Evolutionary conservation across 2,797 vertebrate species (phyloP).

Genomic region (Intellagama lesueurii): DNA sequence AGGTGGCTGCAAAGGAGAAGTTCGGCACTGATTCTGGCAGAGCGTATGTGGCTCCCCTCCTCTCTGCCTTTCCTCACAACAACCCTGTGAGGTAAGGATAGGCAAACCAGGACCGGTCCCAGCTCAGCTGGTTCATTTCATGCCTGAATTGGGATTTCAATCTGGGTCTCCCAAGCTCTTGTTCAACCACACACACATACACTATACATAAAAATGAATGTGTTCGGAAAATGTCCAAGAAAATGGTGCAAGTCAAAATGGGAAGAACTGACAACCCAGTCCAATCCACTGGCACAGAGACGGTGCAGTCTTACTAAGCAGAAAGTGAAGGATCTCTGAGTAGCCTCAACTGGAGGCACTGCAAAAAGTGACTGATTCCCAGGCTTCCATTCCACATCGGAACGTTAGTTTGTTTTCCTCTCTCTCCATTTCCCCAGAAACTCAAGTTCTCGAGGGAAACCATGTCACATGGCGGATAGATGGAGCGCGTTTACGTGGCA

Average conservation of each 20-base stretch:
- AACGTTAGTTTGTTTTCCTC: neutral
- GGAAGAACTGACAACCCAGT: neutral
- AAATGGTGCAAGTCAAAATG: neutral
- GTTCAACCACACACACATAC: too few species aligned
- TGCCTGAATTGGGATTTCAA: too few species aligned
- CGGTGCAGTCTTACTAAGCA: neutral
- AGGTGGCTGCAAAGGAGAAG: too few species aligned
- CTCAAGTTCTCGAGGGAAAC: neutral
- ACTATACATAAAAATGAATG: neutral
- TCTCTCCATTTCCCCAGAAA: neutral
- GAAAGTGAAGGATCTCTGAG: neutral
- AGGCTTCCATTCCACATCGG: neutral
- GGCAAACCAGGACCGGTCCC: too few species aligned
- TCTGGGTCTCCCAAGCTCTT: too few species aligned
- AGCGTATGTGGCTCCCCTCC: too few species aligned
- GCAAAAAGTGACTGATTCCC: neutral
- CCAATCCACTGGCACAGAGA: neutral
- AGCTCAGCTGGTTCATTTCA: too few species aligned
- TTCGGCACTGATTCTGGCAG: too few species aligned
- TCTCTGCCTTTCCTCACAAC: too few species aligned
- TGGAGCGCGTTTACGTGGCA: neutral
- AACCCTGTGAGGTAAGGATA: too few species aligned
- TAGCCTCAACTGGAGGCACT: neutral
- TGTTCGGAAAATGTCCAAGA: neutral
- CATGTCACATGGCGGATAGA: neutral